A percentile compares a stretch with the other conserved stretches of the same genome.
Evolutionary conservation across 2,113 vertebrate genomes (phyloP).

Genomic region (Pungitius pungitius): DNA sequence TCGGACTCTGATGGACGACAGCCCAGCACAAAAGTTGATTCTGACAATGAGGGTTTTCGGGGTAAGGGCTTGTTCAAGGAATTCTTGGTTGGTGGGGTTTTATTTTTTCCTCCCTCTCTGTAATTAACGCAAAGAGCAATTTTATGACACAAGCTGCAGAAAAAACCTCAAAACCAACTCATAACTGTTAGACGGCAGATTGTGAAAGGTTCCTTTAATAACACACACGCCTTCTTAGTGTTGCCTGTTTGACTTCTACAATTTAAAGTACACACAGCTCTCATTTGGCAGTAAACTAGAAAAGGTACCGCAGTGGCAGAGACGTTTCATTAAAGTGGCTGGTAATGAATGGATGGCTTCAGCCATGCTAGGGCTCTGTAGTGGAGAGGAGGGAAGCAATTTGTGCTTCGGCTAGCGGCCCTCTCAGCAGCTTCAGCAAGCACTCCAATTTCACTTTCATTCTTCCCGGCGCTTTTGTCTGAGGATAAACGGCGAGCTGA

Average conservation of each 20-base stretch:
- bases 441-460: slow-evolving; percentile 70
- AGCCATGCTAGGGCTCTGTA: slow-evolving; percentile 59
- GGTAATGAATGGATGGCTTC: slow-evolving; percentile 70
- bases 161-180: slow-evolving; percentile 45
- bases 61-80: slow-evolving; percentile 48
- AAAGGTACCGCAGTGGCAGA: slow-evolving; percentile 58
- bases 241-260: slow-evolving; percentile 38
- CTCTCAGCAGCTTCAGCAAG: slow-evolving; percentile 61
- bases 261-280: slow-evolving; percentile 34
- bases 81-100: background rate
- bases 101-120: slow-evolving; percentile 35
- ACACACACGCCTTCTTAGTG: slow-evolving; percentile 35
- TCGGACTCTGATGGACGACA: slow-evolving; percentile 57
- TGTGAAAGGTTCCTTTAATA: slow-evolving; percentile 54
- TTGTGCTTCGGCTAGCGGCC: slow-evolving; percentile 67
- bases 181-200: slow-evolving; percentile 27
- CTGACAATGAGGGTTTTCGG: slow-evolving; percentile 48
- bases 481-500: slow-evolving; percentile 61
- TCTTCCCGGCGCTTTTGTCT: slow-evolving; percentile 63
- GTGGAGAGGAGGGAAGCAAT: slow-evolving; percentile 68
- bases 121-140: slow-evolving; percentile 55
- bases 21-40: slow-evolving; percentile 67
- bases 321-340: slow-evolving; percentile 54
- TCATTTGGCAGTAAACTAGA: slow-evolving; percentile 61
- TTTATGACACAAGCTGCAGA: slow-evolving; percentile 46